A percentile compares a stretch with the other conserved stretches of the same genome.
These are phyloP conservation scores for Microcebus lehilahytsara DNA, from an alignment of 2,113 vertebrate species.

Conservation along the genomic window DNA sequence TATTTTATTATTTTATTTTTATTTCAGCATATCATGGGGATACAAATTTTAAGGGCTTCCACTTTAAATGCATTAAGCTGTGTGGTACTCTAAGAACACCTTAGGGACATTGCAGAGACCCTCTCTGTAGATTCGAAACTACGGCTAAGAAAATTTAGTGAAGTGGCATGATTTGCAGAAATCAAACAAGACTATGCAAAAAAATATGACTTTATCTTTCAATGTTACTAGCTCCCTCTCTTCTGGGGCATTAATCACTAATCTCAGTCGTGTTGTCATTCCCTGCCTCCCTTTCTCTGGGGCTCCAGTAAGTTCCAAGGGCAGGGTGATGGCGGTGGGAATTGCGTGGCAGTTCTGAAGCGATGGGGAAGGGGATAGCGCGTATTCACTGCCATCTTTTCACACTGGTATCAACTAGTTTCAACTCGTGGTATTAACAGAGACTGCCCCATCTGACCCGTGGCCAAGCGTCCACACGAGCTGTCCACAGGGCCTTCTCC, in stretches of 20 bases:
- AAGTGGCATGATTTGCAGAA: not conserved
- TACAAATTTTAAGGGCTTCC: not conserved
- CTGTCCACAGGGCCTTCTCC: not conserved
- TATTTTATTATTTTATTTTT: too few species aligned
- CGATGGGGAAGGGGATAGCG: not conserved
- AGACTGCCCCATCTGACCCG: not conserved
- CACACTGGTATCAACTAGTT: not conserved
- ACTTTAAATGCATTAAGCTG: rapidly evolving
- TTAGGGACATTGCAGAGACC: not conserved
- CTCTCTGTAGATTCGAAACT: too few species aligned
- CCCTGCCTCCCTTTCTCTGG: not conserved
- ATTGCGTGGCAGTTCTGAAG: not conserved
- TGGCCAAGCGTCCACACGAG: rapidly evolving
- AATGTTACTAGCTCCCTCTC: not conserved
- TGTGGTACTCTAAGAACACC: not conserved
- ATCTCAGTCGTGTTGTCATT: not conserved
- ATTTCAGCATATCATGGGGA: too few species aligned
- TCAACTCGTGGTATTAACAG: not conserved
- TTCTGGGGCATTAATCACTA: not conserved
- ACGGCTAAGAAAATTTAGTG: not conserved
- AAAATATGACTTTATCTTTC: not conserved
- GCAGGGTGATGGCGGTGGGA: too few species aligned
- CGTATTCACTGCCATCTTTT: not conserved
- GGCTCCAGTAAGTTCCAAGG: not conserved
- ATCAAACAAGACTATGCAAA: not conserved